Conservation (phyloP, 1,140 invertebrate species). For the Druon quercuslanigerum region DNA sequence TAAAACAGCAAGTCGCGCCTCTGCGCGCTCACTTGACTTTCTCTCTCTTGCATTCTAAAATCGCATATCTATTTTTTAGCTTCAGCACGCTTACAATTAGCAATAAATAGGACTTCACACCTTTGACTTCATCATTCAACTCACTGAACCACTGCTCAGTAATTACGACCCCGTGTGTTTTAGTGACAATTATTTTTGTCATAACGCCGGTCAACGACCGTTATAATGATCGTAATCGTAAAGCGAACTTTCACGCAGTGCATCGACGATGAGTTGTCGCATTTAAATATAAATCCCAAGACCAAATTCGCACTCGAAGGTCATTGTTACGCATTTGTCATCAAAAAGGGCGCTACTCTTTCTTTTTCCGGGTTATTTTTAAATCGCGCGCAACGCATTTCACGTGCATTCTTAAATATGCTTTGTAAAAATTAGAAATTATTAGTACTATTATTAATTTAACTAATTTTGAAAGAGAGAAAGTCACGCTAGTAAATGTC, state of each 20-base stretch:
- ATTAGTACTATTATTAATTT: too few species aligned
- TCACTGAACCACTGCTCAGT: neutral
- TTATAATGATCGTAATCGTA: conserved; percentile 1
- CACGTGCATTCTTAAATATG: neutral
- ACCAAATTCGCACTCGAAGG: conserved; percentile 4
- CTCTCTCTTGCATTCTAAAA: neutral
- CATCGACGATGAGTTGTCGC: neutral
- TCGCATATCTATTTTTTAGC: neutral
- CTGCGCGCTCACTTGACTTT: neutral
- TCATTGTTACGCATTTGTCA: conserved; percentile 34
- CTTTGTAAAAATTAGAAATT: neutral
- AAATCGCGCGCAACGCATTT: conserved; percentile 55
- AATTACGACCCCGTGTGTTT: neutral
- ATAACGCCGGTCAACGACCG: conserved; percentile 32
- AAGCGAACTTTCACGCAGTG: conserved; percentile 2
- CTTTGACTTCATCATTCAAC: too few species aligned
- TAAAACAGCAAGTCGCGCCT: neutral
- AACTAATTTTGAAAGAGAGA: too few species aligned
- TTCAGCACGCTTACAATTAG: too few species aligned
- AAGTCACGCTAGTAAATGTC: too few species aligned
- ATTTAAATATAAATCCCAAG: conserved; percentile 25
- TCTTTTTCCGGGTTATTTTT: conserved; percentile 59
- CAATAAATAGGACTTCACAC: too few species aligned
- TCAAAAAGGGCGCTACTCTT: conserved; percentile 35
- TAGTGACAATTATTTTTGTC: conserved; percentile 55